Evolutionary conservation across 2,113 vertebrate species (phyloP).

Genomic region (Sylvilagus bachmani): DNA sequence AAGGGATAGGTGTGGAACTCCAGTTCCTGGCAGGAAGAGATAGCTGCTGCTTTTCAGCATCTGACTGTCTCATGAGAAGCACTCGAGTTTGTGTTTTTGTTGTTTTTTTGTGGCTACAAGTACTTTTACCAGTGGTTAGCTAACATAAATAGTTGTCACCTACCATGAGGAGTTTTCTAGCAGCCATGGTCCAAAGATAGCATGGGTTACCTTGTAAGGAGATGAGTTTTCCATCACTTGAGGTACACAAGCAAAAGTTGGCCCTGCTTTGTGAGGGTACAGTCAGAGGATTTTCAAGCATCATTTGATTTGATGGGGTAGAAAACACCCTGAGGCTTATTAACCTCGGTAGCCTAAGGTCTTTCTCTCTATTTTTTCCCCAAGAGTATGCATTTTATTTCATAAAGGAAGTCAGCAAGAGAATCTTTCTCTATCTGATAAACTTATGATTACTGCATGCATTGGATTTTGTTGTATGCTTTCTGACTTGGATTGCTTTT

Average conservation of each 20-base stretch:
- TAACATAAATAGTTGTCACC: constrained; percentile 1
- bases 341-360: background rate
- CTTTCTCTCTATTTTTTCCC: background rate
- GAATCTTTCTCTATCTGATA: constrained; percentile 56
- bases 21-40: background rate
- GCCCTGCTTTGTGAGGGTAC: background rate
- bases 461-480: constrained; percentile 53
- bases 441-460: constrained; percentile 22
- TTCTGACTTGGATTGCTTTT: constrained; percentile 80
- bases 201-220: constrained; percentile 45
- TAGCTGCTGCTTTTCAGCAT: background rate
- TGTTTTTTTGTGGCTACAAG: background rate
- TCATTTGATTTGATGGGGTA: background rate
- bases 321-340: background rate
- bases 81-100: background rate
- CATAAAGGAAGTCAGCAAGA: constrained; percentile 25
- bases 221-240: constrained; percentile 30
- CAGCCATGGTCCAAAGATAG: constrained; percentile 29
- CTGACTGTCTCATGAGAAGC: background rate
- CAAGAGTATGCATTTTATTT: constrained; percentile 27
- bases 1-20: background rate
- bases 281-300: background rate
- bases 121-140: constrained; percentile 24
- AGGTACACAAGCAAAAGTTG: background rate
- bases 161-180: background rate